Base-by-base conservation (phyloP, 1,140 invertebrate genomes). In the Cydia fagiglandana region DNA sequence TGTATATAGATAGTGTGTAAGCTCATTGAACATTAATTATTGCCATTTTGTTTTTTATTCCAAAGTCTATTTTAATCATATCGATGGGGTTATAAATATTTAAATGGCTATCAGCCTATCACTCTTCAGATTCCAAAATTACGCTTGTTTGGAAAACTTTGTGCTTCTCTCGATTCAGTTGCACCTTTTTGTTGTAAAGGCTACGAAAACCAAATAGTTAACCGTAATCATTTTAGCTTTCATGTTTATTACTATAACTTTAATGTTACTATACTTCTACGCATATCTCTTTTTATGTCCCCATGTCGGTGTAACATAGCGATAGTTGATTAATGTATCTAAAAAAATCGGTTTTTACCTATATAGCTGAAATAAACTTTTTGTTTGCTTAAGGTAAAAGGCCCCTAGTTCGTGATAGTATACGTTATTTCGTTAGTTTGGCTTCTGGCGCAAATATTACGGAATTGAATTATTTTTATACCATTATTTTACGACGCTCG, bases 31-130 rank as follows among this genome's bases (percentile, higher is more conserved):
- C 34, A 70, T 70, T 70, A n/a, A 68, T 68, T 68, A 38, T 70
- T 70, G 66, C 66, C 66, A 70, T 70, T 70, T 70, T 70, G 38
- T 70, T 70, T 70, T 13, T 45, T 38, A 45, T 70, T 70, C 66
- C 66, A 70, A 70, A 70, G 66, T 70, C n/a, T 70, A 70, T 41
- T 34, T 28, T 45, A 70, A 70, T 10, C 12, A n/a, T 41, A 41
- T 70, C 38, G 7, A 41, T 70, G 66, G 15, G 66, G 38, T 41
- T 38, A 41, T 41, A 41, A 7, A 41, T 38, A n/a, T 61, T 24
- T 24, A 61, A 10, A 61, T 24, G 20, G 9, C 9, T 61, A n/a
- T 17, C 56, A 12, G n/a, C n/a, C n/a, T 56, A 24, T 24, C 7
- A 61, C 20, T 61, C 20, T 61, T 61, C 50, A 24, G 20, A 24